Conservation (phyloP, 2,888 invertebrate genomes). For the Rapana venosa region DNA sequence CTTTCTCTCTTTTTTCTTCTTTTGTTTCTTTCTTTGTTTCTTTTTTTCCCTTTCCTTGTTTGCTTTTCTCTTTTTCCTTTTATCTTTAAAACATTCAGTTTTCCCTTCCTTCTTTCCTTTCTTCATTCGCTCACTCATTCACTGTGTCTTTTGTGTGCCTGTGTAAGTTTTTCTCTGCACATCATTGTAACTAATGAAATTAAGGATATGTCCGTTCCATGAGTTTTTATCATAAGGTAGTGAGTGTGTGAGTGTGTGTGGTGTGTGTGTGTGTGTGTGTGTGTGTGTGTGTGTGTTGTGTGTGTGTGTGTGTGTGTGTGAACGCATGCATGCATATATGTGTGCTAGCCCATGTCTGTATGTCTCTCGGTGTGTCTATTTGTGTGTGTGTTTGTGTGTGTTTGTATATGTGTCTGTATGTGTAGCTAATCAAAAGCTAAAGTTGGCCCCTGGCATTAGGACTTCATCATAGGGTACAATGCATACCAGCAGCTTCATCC, state of each 20-base stretch:
- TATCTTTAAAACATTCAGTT: background rate
- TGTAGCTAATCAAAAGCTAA: too few relatives aligned
- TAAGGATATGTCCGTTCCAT: background rate
- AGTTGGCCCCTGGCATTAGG: too few relatives aligned
- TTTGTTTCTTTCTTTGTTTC: background rate
- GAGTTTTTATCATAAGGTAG: background rate
- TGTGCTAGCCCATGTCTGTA: background rate
- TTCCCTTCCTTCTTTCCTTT: too few relatives aligned
- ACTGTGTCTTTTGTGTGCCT: background rate
- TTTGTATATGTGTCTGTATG: background rate
- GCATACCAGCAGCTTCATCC: too few relatives aligned
- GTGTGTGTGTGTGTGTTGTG: background rate
- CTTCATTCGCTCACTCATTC: background rate
- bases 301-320: background rate
- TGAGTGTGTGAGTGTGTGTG: too few relatives aligned
- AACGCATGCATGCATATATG: background rate
- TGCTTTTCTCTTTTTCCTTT: background rate
- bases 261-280: background rate
- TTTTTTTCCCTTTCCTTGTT: background rate
- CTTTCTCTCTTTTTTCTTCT: conserved; percentile 2
- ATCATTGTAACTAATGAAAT: background rate
- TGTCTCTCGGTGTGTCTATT: background rate
- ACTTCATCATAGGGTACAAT: too few relatives aligned
- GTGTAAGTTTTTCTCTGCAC: background rate
- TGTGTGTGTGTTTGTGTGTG: conserved; percentile 9